Evolutionary conservation across 1,140 invertebrate species (phyloP).

Genomic region (Spodoptera frugiperda): DNA sequence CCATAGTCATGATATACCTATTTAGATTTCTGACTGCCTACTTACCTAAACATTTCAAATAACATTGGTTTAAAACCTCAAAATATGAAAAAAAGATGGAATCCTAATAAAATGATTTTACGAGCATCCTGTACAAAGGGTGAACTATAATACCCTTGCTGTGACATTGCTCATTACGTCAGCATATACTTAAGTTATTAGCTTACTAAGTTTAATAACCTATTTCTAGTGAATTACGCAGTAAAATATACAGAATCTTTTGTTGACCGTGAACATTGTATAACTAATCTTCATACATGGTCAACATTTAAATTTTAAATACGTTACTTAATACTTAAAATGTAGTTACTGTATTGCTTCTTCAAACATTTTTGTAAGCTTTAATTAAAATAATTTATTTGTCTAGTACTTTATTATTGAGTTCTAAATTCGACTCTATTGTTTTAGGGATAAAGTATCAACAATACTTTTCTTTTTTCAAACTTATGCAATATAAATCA

Average conservation of each 20-base stretch:
- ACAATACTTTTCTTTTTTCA: neutral
- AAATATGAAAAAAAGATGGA: neutral
- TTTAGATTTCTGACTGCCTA: neutral
- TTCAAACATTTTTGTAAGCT: constrained; percentile 13
- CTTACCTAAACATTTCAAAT: no score
- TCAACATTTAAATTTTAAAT: constrained; percentile 17
- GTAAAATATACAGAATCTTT: constrained; percentile 16
- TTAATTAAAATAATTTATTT: neutral
- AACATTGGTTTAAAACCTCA: neutral
- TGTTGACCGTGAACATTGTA: constrained; percentile 2
- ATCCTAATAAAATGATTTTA: constrained; percentile 5
- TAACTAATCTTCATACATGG: constrained; percentile 24
- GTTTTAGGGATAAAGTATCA: neutral
- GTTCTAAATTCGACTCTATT: neutral
- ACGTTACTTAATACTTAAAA: constrained; percentile 7
- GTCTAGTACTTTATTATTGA: neutral
- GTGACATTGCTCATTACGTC: constrained; percentile 37
- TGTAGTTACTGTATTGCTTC: constrained; percentile 7
- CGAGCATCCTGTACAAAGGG: constrained; percentile 17
- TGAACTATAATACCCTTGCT: constrained; percentile 33
- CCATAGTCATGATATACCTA: neutral
- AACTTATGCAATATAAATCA: no score
- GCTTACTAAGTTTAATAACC: constrained; percentile 10
- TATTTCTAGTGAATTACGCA: constrained; percentile 4
- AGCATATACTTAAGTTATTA: constrained; percentile 19